Percentiles rank a stretch among this genome's conserved stretches.
Conservation (phyloP, 2,113 vertebrate species). For the Lepus timidus region DNA sequence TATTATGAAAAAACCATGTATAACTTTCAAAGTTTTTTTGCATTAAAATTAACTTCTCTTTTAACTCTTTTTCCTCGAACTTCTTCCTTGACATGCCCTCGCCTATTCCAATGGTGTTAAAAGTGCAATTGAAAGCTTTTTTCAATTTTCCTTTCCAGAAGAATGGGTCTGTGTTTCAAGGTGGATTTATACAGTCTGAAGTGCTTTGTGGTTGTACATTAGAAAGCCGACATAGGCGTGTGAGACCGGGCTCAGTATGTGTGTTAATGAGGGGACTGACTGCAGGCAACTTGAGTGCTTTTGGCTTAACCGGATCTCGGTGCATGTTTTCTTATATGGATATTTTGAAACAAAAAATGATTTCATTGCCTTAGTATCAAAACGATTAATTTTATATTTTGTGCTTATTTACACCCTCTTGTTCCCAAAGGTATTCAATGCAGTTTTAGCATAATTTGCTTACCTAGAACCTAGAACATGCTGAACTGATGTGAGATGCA, state of each 20-base stretch:
- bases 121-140: neutral
- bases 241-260: neutral
- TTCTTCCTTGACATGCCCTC: no score
- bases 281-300: neutral
- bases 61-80: no score
- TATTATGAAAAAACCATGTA: no score
- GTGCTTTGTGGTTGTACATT: neutral
- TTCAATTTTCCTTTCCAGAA: slow-evolving; percentile 8
- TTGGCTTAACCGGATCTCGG: neutral
- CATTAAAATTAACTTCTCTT: no score
- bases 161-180: neutral
- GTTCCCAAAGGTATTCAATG: neutral
- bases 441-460: neutral
- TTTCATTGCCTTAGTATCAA: neutral
- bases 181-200: neutral
- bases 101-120: neutral
- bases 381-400: neutral
- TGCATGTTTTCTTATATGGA: neutral
- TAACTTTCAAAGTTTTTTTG: no score
- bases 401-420: neutral
- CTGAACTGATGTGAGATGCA: neutral
- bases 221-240: neutral
- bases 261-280: neutral
- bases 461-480: neutral
- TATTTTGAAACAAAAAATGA: neutral